Conservation (phyloP, 2,888 invertebrate species). For the Lutraria lutraria region DNA sequence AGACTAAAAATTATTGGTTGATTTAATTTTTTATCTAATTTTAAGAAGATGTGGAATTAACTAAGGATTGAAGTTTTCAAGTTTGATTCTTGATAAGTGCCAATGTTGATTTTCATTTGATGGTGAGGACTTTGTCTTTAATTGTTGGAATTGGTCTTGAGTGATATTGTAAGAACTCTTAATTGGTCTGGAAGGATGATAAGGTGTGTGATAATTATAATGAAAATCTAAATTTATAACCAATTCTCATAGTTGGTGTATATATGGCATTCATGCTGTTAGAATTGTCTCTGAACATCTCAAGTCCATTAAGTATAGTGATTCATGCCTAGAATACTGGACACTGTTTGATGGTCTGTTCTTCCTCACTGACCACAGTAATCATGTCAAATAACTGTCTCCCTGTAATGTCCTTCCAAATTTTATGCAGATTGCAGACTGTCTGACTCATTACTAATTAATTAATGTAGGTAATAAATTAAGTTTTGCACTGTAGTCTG, state of each 20-base stretch:
- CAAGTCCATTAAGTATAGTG: neutral
- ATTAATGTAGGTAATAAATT: neutral
- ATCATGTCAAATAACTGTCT: neutral
- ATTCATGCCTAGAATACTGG: neutral
- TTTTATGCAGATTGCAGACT: neutral
- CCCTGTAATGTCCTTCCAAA: neutral
- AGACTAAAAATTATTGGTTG: too few relatives aligned
- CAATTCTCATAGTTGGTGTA: neutral
- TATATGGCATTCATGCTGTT: neutral
- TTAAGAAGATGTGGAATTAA: too few relatives aligned
- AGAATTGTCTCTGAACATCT: neutral
- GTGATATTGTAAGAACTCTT: neutral
- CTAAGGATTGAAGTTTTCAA: too few relatives aligned
- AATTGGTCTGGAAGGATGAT: neutral
- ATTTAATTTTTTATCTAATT: too few relatives aligned
- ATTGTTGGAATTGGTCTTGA: neutral
- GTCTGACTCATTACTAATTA: slow-evolving; percentile 5
- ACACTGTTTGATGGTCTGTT: neutral
- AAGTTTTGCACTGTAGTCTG: neutral
- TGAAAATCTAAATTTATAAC: neutral
- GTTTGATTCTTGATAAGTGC: too few relatives aligned
- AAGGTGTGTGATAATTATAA: neutral
- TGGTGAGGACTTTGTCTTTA: neutral
- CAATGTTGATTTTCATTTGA: neutral
- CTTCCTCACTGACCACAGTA: neutral